These are phyloP conservation scores for Monopterus albus DNA, from an alignment of 2,113 vertebrate genomes.

Conservation along the genomic window DNA sequence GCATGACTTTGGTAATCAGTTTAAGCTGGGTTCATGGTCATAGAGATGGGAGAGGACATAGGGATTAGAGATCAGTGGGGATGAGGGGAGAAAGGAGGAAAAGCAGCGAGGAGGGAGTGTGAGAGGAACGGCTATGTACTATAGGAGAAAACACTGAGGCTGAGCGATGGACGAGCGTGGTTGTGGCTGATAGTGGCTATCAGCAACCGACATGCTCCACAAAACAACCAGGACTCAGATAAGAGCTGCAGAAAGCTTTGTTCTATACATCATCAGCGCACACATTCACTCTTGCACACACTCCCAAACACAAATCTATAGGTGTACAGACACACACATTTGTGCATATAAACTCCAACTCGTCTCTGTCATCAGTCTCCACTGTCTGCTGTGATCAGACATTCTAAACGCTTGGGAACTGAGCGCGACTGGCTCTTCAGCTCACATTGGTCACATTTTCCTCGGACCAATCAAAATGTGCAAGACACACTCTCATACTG, in stretches of 20 bases:
- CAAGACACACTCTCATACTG: conserved; percentile 17
- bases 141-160: background rate
- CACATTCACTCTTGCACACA: conserved; percentile 2
- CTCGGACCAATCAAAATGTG: conserved; percentile 44
- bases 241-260: conserved; percentile 59
- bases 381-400: conserved; percentile 24
- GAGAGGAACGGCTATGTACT: background rate
- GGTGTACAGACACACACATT: background rate
- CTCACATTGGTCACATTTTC: conserved; percentile 39
- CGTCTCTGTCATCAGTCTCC: conserved; percentile 38
- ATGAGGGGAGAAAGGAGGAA: background rate
- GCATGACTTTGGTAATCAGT: background rate
- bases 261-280: conserved; percentile 28
- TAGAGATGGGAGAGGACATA: conserved; percentile 24
- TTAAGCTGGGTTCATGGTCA: conserved; percentile 1
- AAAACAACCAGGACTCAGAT: conserved; percentile 57
- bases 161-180: conserved; percentile 39
- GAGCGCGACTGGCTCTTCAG: conserved; percentile 20
- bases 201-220: conserved; percentile 58
- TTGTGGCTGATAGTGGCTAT: conserved; percentile 70
- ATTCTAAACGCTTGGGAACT: conserved; percentile 23
- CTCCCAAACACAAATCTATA: conserved; percentile 11
- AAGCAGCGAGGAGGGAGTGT: background rate
- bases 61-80: conserved; percentile 35
- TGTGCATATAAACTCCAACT: background rate